Evolutionary conservation across 1,140 invertebrate species (phyloP).

Genomic region (Antheraea mylitta): DNA sequence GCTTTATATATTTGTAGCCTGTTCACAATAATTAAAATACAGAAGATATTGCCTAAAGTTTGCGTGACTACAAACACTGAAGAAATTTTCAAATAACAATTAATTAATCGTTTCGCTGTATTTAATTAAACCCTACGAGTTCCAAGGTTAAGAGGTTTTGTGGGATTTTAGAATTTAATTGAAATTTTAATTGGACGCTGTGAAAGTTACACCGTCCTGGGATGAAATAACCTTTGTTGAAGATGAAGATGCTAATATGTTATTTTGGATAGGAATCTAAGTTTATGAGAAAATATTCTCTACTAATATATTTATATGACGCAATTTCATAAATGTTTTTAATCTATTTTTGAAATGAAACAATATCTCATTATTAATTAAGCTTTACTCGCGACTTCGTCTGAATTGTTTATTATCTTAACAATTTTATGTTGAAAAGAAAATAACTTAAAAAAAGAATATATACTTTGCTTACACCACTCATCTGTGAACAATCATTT

Average conservation of each 20-base stretch:
- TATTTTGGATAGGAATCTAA: neutral
- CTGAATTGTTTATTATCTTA: no score
- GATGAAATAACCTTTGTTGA: constrained; percentile 5
- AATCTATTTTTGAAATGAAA: no score
- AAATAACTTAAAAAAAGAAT: no score
- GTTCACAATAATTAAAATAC: no score
- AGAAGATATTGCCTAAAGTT: neutral
- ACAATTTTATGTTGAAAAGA: no score
- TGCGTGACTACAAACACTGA: neutral
- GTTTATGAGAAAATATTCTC: neutral
- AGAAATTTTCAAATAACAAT: neutral
- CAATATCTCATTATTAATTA: no score
- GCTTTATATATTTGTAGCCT: no score
- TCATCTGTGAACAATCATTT: no score
- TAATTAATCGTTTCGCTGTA: neutral
- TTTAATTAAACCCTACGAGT: constrained; percentile 10
- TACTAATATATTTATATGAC: neutral
- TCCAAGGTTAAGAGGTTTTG: constrained; percentile 31
- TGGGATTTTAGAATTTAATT: constrained; percentile 40
- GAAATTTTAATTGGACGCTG: constrained; percentile 44
- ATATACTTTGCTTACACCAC: no score
- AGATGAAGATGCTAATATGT: neutral
- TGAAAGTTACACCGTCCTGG: constrained; percentile 27
- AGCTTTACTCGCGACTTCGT: no score
- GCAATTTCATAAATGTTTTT: neutral